These are phyloP conservation scores for Enhydra lutris DNA, from an alignment of 2,113 vertebrate genomes.

Conservation along the genomic window DNA sequence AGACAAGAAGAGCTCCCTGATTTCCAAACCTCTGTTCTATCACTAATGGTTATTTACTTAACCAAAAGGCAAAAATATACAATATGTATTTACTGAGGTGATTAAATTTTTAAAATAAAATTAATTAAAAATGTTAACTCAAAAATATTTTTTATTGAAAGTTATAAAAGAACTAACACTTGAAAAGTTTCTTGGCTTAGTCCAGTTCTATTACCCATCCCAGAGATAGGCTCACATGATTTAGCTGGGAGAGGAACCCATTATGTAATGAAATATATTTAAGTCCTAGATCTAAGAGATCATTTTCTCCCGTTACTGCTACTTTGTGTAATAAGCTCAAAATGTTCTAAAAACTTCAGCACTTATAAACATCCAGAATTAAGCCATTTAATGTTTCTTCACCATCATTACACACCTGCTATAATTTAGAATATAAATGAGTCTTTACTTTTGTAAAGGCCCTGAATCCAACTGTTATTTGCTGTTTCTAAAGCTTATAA, in stretches of 20 bases:
- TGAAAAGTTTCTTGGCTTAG: neutral
- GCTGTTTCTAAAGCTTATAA: slow-evolving; percentile 8
- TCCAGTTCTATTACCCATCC: neutral
- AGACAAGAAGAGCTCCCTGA: neutral
- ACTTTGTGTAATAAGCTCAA: neutral
- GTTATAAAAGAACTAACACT: neutral
- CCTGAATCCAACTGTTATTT: neutral
- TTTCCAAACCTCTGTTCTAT: neutral
- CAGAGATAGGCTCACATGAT: neutral
- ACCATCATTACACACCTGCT: neutral
- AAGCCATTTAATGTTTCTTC: neutral
- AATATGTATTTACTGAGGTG: neutral
- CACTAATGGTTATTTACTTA: neutral
- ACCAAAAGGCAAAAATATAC: neutral
- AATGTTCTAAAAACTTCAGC: neutral
- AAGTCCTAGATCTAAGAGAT: neutral
- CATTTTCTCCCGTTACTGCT: neutral
- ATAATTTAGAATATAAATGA: neutral
- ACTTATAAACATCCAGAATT: neutral
- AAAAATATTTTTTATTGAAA: neutral
- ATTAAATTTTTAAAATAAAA: neutral
- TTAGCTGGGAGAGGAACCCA: neutral
- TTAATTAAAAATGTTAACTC: neutral
- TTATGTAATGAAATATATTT: neutral
- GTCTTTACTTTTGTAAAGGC: neutral